Evolutionary conservation across 2,797 vertebrate genomes (phyloP), one percentile per base, ranked within the genome.

Genomic region (Poecile montanus): DNA sequence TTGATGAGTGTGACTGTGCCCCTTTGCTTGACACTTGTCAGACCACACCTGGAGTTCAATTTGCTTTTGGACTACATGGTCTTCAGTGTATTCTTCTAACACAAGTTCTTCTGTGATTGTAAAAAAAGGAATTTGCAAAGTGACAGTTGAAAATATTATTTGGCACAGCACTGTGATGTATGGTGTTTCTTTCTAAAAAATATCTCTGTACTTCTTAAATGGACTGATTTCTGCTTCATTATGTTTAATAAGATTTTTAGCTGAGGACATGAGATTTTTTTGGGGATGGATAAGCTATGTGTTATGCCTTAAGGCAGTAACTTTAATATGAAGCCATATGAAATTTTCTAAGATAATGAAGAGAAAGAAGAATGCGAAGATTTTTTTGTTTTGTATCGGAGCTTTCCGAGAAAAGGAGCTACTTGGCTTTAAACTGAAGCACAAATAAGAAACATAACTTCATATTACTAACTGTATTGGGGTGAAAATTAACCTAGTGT

Each of bases 91-190:
- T 67, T 72, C 54, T 87, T 87, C 34, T 68, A 56, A 61, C 6
- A 67, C 11, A 9, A 34, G 48, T 63, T 67, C 6, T 60, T 70
- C 38, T 48, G 44, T 47, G 45, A 57, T 5, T 60, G 10, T 30
- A 15, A 1, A 3, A 56, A 51, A 74, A 34, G 10, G n/a, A 68
- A 57, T 57, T 65, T 65, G 23, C 34, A 30, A 88, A 91, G 36
- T 66, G 54, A 56, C 3, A n/a, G 11, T 51, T 38, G 40, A n/a
- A 71, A 2, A 2, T 45, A 32, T 42, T 80, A 34, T 79, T 82
- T 65, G 62, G 7, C 25, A 40, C 8, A 61, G 5, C 16, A 34
- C 8, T 0, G 0, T 32, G 30, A 66, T 0, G 1, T 57, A 13
- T 23, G 7, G 25, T 45, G 38, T 21, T 48, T 72, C 16, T 57